These are phyloP conservation scores for Neolamprologus tretocephalus DNA, from an alignment of 2,113 vertebrate species.

Conservation along the genomic window DNA sequence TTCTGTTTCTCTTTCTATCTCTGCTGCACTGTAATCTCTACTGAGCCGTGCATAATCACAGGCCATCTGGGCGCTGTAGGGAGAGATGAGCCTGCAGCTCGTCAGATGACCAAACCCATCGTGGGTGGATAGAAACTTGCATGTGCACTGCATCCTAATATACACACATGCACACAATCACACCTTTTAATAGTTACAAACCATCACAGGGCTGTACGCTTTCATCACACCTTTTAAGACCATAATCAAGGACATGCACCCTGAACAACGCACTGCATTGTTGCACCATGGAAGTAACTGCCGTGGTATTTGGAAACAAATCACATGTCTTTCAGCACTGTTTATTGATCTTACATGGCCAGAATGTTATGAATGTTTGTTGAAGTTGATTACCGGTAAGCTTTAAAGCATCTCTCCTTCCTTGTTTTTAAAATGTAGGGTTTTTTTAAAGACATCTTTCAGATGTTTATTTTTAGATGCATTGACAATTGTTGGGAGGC, in stretches of 20 bases:
- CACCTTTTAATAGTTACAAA: conserved; percentile 37
- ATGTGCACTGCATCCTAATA: neutral
- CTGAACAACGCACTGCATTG: neutral
- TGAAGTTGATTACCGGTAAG: neutral
- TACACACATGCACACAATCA: neutral
- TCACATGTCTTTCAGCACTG: neutral
- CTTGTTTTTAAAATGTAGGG: neutral
- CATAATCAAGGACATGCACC: neutral
- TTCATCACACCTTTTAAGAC: conserved; percentile 9
- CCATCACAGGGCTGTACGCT: neutral
- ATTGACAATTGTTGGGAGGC: neutral
- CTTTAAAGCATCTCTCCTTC: neutral
- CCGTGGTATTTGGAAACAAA: neutral
- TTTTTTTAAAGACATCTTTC: neutral
- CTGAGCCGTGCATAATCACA: conserved; percentile 68
- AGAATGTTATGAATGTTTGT: neutral
- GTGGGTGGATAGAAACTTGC: neutral
- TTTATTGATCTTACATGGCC: neutral
- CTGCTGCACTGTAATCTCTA: conserved; percentile 59
- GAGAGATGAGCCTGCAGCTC: conserved; percentile 59
- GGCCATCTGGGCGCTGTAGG: conserved; percentile 72
- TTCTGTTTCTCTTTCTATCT: conserved; percentile 17
- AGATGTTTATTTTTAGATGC: neutral
- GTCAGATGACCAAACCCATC: conserved; percentile 54
- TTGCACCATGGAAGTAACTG: neutral